These are phyloP conservation scores for Catocala sponsa DNA, from an alignment of 2,888 invertebrate genomes.

Conservation along the genomic window DNA sequence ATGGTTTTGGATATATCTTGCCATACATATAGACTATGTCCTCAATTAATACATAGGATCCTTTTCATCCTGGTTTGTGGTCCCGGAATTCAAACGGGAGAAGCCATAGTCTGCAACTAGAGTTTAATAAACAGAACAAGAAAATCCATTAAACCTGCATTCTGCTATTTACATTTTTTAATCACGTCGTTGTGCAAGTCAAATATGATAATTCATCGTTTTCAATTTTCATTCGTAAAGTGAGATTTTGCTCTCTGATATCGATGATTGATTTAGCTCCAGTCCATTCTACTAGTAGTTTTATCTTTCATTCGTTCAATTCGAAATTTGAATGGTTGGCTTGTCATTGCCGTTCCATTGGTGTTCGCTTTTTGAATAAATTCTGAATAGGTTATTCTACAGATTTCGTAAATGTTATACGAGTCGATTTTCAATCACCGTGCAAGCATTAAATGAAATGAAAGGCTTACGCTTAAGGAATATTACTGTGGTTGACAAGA, in stretches of 20 bases:
- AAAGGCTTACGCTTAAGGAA: no score
- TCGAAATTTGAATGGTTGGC: slow-evolving; percentile 28
- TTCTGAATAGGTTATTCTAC: not conserved
- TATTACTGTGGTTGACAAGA: no score
- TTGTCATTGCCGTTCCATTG: slow-evolving; percentile 13
- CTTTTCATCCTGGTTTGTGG: no score
- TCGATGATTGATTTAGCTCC: slow-evolving; percentile 54
- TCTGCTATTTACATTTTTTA: slow-evolving; percentile 25
- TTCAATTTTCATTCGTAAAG: slow-evolving; percentile 48
- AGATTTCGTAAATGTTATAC: no score
- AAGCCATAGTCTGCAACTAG: no score
- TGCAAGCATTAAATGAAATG: no score
- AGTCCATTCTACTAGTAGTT: slow-evolving; percentile 48
- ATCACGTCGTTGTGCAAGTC: slow-evolving; percentile 15
- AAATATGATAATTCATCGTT: slow-evolving; percentile 36
- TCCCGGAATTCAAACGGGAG: no score
- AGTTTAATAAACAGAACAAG: not conserved
- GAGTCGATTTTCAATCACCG: no score
- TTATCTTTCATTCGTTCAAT: slow-evolving; percentile 52
- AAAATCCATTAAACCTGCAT: not conserved
- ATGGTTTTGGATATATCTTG: no score
- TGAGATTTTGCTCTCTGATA: slow-evolving; percentile 50
- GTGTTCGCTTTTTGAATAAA: slow-evolving; percentile 8
- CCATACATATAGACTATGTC: no score
- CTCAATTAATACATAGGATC: no score